These are phyloP conservation scores for Crotalus viridis DNA, from an alignment of 2,113 vertebrate genomes.

Conservation along the genomic window DNA sequence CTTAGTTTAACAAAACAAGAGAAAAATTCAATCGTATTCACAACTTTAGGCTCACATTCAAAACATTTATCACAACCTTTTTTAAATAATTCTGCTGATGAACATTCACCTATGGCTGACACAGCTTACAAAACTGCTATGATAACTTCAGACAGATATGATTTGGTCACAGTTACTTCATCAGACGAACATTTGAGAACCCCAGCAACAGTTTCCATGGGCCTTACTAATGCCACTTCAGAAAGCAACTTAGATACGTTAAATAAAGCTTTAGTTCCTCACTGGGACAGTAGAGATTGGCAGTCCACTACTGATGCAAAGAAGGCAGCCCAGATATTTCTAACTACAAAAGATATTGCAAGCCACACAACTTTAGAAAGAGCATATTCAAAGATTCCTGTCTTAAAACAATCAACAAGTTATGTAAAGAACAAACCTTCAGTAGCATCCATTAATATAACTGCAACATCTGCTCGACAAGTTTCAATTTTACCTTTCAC, in stretches of 20 bases:
- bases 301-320: slow-evolving; percentile 39
- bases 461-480: background rate
- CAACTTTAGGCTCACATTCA: background rate
- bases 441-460: slow-evolving; percentile 15
- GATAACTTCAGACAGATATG: background rate
- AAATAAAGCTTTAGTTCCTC: slow-evolving; percentile 46
- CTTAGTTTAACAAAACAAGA: slow-evolving; percentile 14
- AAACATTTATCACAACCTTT: slow-evolving; percentile 22
- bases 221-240: background rate
- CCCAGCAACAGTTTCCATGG: background rate
- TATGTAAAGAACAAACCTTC: slow-evolving; percentile 33
- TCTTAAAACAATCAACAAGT: slow-evolving; percentile 41
- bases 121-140: background rate
- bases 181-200: background rate
- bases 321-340: background rate
- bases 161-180: background rate
- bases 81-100: slow-evolving; percentile 29
- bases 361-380: slow-evolving; percentile 39
- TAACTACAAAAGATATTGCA: slow-evolving; percentile 42
- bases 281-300: slow-evolving; percentile 23
- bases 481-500: slow-evolving; percentile 31
- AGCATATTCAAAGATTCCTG: slow-evolving; percentile 8
- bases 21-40: background rate
- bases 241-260: slow-evolving; percentile 24
- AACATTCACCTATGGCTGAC: background rate